These are phyloP conservation scores for Girardinus metallicus DNA, from an alignment of 2,797 vertebrate genomes.

Conservation along the genomic window DNA sequence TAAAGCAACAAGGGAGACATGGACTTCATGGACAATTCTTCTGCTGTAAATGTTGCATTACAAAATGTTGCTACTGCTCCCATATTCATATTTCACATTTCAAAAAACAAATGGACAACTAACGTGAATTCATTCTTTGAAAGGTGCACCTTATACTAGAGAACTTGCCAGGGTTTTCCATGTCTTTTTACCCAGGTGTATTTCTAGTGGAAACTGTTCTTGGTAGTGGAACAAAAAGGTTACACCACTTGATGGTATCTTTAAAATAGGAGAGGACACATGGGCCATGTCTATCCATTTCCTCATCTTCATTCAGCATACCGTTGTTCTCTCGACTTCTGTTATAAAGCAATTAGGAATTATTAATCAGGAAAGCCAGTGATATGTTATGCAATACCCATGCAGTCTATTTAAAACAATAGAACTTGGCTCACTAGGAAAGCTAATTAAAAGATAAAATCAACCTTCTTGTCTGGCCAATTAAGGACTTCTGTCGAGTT, in stretches of 20 bases:
- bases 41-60: not conserved
- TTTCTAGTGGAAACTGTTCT: not conserved
- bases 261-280: slow-evolving; percentile 5
- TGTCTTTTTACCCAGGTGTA: not conserved
- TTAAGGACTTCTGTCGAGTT: slow-evolving; percentile 76
- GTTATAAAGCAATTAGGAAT: slow-evolving; percentile 74
- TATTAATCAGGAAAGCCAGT: slow-evolving; percentile 67
- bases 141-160: not conserved
- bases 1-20: not conserved
- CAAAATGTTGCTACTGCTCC: not conserved
- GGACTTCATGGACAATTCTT: not conserved
- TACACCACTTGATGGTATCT: not conserved
- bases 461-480: slow-evolving; percentile 73
- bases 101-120: not conserved
- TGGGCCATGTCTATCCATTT: slow-evolving; percentile 46
- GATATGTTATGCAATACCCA: slow-evolving; percentile 78
- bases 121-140: not conserved
- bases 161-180: not conserved
- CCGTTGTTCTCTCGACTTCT: slow-evolving; percentile 41
- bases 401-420: slow-evolving; percentile 75
- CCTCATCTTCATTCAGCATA: slow-evolving; percentile 41
- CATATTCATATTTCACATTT: not conserved
- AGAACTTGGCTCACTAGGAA: slow-evolving; percentile 62
- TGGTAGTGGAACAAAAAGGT: slow-evolving; percentile 1
- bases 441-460: slow-evolving; percentile 83